Evolutionary conservation across 2,888 invertebrate species (phyloP).

Genomic region (Drosophila crucigera): DNA sequence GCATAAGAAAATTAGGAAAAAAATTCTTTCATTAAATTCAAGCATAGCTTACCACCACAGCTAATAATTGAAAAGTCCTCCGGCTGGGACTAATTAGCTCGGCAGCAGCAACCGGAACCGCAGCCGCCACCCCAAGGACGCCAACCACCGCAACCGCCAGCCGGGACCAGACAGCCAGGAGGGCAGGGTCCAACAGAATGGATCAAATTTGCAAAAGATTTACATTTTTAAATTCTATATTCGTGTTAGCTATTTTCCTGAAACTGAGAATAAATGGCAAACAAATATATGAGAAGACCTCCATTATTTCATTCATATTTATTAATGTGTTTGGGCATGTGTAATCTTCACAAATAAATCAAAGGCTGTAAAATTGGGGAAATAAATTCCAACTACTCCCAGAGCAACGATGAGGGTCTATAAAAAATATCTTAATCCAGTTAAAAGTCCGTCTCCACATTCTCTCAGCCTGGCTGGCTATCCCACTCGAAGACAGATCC

Average conservation of each 20-base stretch:
- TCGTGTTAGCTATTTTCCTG: neutral
- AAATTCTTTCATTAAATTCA: neutral
- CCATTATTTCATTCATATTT: neutral
- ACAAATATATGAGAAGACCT: neutral
- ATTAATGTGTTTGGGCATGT: too few relatives aligned
- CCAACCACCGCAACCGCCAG: constrained; percentile 18
- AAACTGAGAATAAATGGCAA: neutral
- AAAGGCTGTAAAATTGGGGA: too few relatives aligned
- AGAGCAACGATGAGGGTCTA: neutral
- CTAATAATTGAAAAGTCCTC: neutral
- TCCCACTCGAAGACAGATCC: neutral
- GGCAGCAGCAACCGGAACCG: constrained; percentile 25
- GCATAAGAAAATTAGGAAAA: neutral
- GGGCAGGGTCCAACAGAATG: constrained; percentile 69
- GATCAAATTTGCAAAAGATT: constrained; percentile 59
- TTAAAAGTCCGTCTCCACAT: neutral
- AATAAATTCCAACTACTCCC: too few relatives aligned
- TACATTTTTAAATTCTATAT: constrained; percentile 30
- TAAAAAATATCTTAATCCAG: neutral
- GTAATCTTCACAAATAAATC: too few relatives aligned
- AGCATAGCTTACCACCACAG: neutral
- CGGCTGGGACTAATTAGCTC: neutral
- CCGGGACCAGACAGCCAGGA: constrained; percentile 49
- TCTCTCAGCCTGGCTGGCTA: neutral
- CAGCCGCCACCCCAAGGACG: constrained; percentile 20